Percentiles rank a stretch among this genome's conserved stretches.
Conservation (phyloP, 2,888 invertebrate species). For the Hymenopus coronatus region DNA sequence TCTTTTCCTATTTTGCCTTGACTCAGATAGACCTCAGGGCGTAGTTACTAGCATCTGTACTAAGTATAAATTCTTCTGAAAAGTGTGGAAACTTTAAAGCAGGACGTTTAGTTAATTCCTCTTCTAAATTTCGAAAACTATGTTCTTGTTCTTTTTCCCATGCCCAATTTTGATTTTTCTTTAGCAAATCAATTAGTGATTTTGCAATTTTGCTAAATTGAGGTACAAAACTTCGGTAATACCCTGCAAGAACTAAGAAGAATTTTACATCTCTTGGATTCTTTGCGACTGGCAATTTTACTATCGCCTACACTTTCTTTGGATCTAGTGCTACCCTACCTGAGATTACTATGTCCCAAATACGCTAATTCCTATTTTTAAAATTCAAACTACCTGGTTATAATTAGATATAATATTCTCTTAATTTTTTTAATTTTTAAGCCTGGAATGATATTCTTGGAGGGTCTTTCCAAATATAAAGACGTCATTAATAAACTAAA, state of each 20-base stretch:
- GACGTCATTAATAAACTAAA: no score
- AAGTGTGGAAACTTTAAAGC: background rate
- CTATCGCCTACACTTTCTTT: conserved; percentile 3
- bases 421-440: no score
- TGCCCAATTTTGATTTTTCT: background rate
- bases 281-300: background rate
- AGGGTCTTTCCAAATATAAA: no score
- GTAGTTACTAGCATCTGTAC: background rate
- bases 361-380: no score
- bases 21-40: background rate
- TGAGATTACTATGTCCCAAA: background rate
- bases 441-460: no score
- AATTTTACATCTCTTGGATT: background rate
- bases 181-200: background rate
- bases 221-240: conserved; percentile 1
- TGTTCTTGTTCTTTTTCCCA: background rate
- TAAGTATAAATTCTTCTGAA: background rate
- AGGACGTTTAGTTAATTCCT: background rate
- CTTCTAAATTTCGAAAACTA: background rate
- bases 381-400: no score
- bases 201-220: background rate
- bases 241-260: conserved; percentile 8
- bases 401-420: no score
- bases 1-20: background rate
- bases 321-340: conserved; percentile 9